Conservation (phyloP, 2,888 invertebrate genomes). For the Eilema caniola region DNA sequence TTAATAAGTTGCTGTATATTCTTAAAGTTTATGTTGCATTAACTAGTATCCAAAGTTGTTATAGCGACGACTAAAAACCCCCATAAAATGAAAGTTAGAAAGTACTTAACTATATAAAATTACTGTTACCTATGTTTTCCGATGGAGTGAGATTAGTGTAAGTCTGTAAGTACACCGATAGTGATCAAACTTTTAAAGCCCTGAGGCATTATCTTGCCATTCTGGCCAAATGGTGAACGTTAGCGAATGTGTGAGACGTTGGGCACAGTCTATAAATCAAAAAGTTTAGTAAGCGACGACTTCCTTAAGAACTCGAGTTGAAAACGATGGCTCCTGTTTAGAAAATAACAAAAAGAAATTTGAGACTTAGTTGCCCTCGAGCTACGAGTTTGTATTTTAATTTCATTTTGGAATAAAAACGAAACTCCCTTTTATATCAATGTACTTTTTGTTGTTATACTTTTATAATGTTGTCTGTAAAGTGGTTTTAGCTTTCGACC, state of each 20-base stretch:
- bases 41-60: not conserved
- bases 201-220: conserved; percentile 61
- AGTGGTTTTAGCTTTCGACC: conserved; percentile 14
- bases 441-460: conserved; percentile 16
- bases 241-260: conserved; percentile 60
- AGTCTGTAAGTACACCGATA: conserved; percentile 38
- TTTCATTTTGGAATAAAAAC: conserved; percentile 24
- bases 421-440: conserved; percentile 18
- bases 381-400: conserved; percentile 42
- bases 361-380: conserved; percentile 27
- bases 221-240: conserved; percentile 62
- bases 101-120: not conserved
- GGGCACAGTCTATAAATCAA: conserved; percentile 63
- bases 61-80: not conserved
- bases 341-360: conserved; percentile 43
- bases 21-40: not conserved
- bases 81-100: no score
- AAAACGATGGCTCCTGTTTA: conserved; percentile 60
- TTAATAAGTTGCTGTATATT: not conserved
- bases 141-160: conserved; percentile 30
- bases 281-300: conserved; percentile 67
- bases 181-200: conserved; percentile 55
- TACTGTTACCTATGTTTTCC: conserved; percentile 17
- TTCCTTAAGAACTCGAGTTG: conserved; percentile 60
- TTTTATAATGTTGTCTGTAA: conserved; percentile 18